Evolutionary conservation across 1,140 invertebrate species (phyloP).

Genomic region (Drosophila tropicalis): DNA sequence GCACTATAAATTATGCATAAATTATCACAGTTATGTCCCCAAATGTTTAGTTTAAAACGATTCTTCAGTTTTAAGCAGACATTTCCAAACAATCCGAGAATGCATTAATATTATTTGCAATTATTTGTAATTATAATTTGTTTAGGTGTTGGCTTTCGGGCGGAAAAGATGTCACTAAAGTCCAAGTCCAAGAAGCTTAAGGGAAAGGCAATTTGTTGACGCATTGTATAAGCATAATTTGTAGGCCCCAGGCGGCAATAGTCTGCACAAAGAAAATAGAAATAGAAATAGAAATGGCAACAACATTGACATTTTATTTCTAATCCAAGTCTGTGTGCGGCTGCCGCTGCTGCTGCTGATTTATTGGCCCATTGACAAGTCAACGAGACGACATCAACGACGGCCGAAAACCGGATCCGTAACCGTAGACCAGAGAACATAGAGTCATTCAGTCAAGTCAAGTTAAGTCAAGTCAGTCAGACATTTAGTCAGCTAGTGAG

Average conservation of each 20-base stretch:
- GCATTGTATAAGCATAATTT: slow-evolving; percentile 26
- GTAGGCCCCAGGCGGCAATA: slow-evolving; percentile 31
- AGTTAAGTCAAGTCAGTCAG: slow-evolving; percentile 14
- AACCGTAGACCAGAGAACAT: not conserved
- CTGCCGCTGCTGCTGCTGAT: slow-evolving; percentile 59
- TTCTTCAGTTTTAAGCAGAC: too few species aligned
- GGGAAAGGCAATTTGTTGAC: slow-evolving; percentile 8
- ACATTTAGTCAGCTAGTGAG: slow-evolving; percentile 11
- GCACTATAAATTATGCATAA: too few species aligned
- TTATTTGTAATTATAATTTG: not conserved
- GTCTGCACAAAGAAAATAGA: not conserved
- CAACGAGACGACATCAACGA: slow-evolving; percentile 28
- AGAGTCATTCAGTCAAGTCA: not conserved
- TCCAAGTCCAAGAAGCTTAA: slow-evolving; percentile 22
- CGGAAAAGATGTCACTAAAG: slow-evolving; percentile 26
- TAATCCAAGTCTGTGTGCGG: slow-evolving; percentile 25
- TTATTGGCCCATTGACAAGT: slow-evolving; percentile 74
- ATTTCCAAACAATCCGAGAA: too few species aligned
- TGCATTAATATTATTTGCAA: not conserved
- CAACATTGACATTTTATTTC: slow-evolving; percentile 56
- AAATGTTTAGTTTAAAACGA: too few species aligned
- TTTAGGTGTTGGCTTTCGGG: not conserved
- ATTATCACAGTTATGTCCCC: too few species aligned
- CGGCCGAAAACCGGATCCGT: not conserved
- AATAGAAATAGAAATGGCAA: not conserved